Base-by-base conservation (phyloP, 2,113 vertebrate genomes). In the Boleophthalmus pectinirostris region DNA sequence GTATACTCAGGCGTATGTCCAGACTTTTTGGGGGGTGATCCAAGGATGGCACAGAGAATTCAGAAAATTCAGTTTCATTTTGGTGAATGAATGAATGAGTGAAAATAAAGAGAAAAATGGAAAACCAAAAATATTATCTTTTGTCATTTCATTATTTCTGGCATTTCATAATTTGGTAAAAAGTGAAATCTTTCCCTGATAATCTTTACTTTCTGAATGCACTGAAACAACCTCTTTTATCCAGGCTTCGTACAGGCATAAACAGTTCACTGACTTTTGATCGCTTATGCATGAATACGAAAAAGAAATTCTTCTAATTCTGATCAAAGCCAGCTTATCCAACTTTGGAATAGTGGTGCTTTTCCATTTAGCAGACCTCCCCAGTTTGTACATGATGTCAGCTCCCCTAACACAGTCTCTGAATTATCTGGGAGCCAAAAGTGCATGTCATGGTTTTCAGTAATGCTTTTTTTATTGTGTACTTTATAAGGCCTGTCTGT, bases 401-500 rank as follows among this genome's bases (percentile, higher is more conserved):
- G 20, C 45, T n/a, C 10, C 29, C 75, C 8, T 49, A 72, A 21
- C 45, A 73, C 68, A 5, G 11, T 43, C 47, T 65, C 29, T 46
- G 57, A 35, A 13, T 69, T 64, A 64, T 14, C 66, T 64, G 51
- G 18, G 3, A 49, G 23, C 24, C 58, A 61, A 16, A 73, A 29
- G 45, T 74, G 7, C 38, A 56, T 46, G 57, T 14, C 11, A 6
- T 74, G 29, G 72, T 80, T 82, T 68, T 70, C 25, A 46, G 29
- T 69, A 66, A 23, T 66, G 38, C 60, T 24, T 21, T 70, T 71
- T 75, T 72, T 57, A 54, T 67, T 73, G 72, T 82, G 69, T 58
- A 29, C 87, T 90, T 91, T 88, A 92, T 92, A 80, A 72, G 84
- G 49, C 88, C 84, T 89, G 83, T 89, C 87, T 90, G 90, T 88